A percentile compares a stretch with the other conserved stretches of the same genome.
Evolutionary conservation across 2,888 invertebrate species (phyloP).

Genomic region (Ganaspis brasiliensis): DNA sequence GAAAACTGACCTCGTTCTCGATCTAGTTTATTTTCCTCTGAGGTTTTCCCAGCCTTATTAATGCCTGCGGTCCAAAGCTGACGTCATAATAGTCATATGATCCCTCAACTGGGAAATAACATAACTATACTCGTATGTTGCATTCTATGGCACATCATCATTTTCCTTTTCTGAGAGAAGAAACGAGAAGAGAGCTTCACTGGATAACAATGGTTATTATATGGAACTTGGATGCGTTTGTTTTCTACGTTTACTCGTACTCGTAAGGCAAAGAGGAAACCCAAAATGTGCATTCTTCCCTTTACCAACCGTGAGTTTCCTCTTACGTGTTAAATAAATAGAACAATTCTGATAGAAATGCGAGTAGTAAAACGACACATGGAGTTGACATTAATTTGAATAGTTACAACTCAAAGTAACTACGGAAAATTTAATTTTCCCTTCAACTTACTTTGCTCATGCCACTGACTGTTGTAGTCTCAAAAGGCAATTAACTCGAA

Average conservation of each 20-base stretch:
- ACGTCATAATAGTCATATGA: conserved; percentile 30
- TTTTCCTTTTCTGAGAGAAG: not conserved
- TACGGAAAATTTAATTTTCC: conserved; percentile 3
- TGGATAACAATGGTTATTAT: conserved; percentile 16
- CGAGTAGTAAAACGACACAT: conserved; percentile 7
- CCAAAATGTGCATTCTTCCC: not conserved
- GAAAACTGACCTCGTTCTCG: conserved; percentile 3
- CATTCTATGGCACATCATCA: not conserved
- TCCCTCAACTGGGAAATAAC: not conserved
- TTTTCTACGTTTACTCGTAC: not conserved
- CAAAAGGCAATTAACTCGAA: not conserved
- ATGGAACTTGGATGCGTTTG: conserved; percentile 4
- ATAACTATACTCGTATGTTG: not conserved
- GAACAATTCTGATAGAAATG: not conserved
- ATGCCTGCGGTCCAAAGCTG: not conserved
- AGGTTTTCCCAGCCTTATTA: not conserved
- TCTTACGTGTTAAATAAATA: not conserved
- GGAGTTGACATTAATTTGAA: conserved; percentile 11
- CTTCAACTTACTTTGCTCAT: not conserved
- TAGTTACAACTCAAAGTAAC: not conserved
- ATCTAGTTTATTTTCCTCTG: not conserved
- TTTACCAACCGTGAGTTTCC: not conserved
- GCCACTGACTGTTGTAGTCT: not conserved
- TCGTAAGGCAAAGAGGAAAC: conserved; percentile 17
- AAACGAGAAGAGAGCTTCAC: not conserved